Percentiles rank a stretch among this genome's conserved stretches.
Evolutionary conservation across 2,888 invertebrate species (phyloP).

Genomic region (Scaptomyza caliginosa): DNA sequence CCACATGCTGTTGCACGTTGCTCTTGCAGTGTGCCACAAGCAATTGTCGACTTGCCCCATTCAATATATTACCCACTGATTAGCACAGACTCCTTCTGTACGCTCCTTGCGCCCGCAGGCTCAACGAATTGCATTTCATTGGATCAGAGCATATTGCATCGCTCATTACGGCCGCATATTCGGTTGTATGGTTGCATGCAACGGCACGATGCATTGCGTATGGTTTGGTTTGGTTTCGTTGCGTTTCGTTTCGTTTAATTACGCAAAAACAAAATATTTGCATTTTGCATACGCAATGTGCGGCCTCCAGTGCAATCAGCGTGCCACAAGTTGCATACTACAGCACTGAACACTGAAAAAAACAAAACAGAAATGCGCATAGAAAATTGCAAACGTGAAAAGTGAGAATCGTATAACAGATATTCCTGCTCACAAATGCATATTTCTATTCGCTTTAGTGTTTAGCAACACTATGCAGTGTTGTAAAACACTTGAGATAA

Average conservation of each 20-base stretch:
- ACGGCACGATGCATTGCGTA: neutral
- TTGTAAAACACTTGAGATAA: too few relatives aligned
- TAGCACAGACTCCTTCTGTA: slow-evolving; percentile 1
- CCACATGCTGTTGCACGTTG: neutral
- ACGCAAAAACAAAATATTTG: slow-evolving; percentile 57
- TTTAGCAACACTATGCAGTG: too few relatives aligned
- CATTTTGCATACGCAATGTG: slow-evolving; percentile 32
- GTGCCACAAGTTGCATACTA: slow-evolving; percentile 27
- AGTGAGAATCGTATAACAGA: neutral
- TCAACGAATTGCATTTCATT: neutral
- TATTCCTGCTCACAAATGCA: neutral
- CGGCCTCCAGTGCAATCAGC: slow-evolving; percentile 10
- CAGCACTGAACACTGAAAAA: neutral
- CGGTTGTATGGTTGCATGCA: slow-evolving; percentile 22
- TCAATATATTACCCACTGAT: slow-evolving; percentile 10
- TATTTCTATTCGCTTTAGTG: neutral
- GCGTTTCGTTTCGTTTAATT: slow-evolving; percentile 44
- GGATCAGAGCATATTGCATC: neutral
- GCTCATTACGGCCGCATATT: slow-evolving; percentile 10
- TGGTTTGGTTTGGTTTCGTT: neutral
- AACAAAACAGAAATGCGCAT: neutral
- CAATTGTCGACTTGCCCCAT: neutral
- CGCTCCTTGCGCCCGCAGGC: slow-evolving; percentile 3
- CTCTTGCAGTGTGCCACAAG: neutral
- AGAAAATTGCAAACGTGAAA: too few relatives aligned